Evolutionary conservation across 2,888 invertebrate species (phyloP).

Genomic region (Ashinkailepas kermadecensis): DNA sequence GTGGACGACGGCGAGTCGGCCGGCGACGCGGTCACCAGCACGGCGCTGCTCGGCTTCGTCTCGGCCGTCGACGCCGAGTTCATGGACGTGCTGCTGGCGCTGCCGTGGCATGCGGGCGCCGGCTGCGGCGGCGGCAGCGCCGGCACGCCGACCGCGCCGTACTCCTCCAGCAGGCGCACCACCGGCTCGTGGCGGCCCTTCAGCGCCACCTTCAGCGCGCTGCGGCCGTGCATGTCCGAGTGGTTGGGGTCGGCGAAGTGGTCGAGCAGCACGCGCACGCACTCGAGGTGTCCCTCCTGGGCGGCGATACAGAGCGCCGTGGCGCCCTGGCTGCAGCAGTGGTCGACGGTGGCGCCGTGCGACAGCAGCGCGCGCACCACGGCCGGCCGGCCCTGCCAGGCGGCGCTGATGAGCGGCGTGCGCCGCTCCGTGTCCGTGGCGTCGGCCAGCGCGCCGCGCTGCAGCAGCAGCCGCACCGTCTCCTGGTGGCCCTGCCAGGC

Average conservation of each 20-base stretch:
- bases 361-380: slow-evolving; percentile 72
- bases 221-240: slow-evolving; percentile 43
- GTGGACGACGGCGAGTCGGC: slow-evolving; percentile 42
- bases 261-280: slow-evolving; percentile 59
- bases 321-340: slow-evolving; percentile 78
- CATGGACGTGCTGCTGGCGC: slow-evolving; percentile 32
- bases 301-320: slow-evolving; percentile 89
- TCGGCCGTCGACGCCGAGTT: slow-evolving; percentile 37
- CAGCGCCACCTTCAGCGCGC: slow-evolving; percentile 43
- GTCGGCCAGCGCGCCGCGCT: slow-evolving; percentile 78
- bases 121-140: slow-evolving; percentile 21
- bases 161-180: slow-evolving; percentile 41
- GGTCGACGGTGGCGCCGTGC: slow-evolving; percentile 74
- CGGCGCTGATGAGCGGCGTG: slow-evolving; percentile 86
- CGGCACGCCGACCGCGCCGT: slow-evolving; percentile 33
- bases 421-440: slow-evolving; percentile 78
- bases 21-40: slow-evolving; percentile 35
- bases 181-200: slow-evolving; percentile 44
- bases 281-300: slow-evolving; percentile 90
- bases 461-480: slow-evolving; percentile 64
- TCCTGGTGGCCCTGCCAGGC: slow-evolving; percentile 92
- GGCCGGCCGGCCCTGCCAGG: slow-evolving; percentile 86
- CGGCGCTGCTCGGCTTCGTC: slow-evolving; percentile 38
- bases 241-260: slow-evolving; percentile 44
- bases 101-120: slow-evolving; percentile 30